Conservation (phyloP, 2,888 invertebrate genomes). For the Euclidia mi region DNA sequence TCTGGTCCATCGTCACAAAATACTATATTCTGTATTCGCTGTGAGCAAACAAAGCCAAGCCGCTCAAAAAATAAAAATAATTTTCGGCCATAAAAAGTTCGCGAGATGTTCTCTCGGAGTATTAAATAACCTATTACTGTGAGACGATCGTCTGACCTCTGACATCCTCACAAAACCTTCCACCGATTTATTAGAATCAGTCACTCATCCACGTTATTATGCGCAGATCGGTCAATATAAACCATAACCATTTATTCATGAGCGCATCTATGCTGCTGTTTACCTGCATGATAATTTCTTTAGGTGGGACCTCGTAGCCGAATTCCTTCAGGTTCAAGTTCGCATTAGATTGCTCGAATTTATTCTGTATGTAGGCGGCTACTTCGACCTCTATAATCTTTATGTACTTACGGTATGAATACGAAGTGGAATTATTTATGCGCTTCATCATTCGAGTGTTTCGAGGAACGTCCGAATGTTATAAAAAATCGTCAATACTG, state of each 20-base stretch:
- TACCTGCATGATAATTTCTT: constrained; percentile 33
- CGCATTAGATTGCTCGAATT: constrained; percentile 38
- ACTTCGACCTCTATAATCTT: constrained; percentile 36
- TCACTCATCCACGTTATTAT: neutral
- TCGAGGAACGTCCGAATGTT: neutral
- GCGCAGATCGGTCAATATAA: neutral
- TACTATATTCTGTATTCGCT: too few relatives aligned
- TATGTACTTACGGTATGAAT: constrained; percentile 32
- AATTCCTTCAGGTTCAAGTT: constrained; percentile 50
- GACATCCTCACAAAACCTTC: neutral
- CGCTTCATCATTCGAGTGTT: constrained; percentile 22
- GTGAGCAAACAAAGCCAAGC: too few relatives aligned
- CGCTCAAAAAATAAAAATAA: too few relatives aligned
- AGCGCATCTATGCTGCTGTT: constrained; percentile 5
- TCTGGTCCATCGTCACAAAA: too few relatives aligned
- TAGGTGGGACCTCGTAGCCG: constrained; percentile 12
- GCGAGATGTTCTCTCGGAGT: neutral
- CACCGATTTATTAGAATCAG: neutral
- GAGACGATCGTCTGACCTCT: constrained; percentile 1
- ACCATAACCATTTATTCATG: constrained; percentile 8
- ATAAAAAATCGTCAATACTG: too few relatives aligned
- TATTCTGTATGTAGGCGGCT: constrained; percentile 40
- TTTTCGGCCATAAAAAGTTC: too few relatives aligned
- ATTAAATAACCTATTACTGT: neutral
- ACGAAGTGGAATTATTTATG: constrained; percentile 39